phyloP scores from a whole-genome alignment of 2,113 vertebrate genomes.

The Nestor notabilis region DNA sequence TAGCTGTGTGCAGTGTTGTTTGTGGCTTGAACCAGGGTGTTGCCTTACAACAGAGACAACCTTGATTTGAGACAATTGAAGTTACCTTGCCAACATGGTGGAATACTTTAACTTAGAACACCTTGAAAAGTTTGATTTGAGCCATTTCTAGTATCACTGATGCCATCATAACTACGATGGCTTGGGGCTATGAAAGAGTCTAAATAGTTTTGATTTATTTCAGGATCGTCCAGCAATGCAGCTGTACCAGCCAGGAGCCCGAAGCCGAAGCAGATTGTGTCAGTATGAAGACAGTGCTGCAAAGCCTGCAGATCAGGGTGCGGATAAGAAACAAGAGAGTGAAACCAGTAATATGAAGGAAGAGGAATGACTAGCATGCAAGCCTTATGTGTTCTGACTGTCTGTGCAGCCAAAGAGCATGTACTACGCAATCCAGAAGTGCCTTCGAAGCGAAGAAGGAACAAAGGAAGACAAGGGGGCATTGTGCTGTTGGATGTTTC shows the following conservation, averaged over 20 bases:
- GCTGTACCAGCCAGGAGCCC: conserved; percentile 93
- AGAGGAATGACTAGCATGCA: conserved; percentile 76
- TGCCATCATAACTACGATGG: background rate
- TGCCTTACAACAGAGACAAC: background rate
- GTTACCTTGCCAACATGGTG: background rate
- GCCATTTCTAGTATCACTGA: background rate
- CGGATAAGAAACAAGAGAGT: conserved; percentile 82
- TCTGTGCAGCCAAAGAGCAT: conserved; percentile 85
- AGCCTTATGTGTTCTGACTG: conserved; percentile 78
- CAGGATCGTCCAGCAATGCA: conserved; percentile 98
- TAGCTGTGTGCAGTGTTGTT: background rate
- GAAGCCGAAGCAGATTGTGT: conserved; percentile 84
- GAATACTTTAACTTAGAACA: background rate
- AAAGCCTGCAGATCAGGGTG: conserved; percentile 70
- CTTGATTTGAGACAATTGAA: background rate
- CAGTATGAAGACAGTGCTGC: conserved; percentile 71
- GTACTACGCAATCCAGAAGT: conserved; percentile 86
- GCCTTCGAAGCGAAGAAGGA: conserved; percentile 82
- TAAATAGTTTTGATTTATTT: conserved; percentile 50
- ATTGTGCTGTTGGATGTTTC: conserved; percentile 71
- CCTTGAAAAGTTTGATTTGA: background rate
- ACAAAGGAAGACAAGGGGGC: conserved; percentile 62
- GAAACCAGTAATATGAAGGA: conserved; percentile 83
- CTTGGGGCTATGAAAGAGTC: background rate
- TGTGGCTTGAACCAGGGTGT: background rate